These are phyloP conservation scores for Crenichthys baileyi DNA, from an alignment of 2,797 vertebrate species.

Conservation along the genomic window DNA sequence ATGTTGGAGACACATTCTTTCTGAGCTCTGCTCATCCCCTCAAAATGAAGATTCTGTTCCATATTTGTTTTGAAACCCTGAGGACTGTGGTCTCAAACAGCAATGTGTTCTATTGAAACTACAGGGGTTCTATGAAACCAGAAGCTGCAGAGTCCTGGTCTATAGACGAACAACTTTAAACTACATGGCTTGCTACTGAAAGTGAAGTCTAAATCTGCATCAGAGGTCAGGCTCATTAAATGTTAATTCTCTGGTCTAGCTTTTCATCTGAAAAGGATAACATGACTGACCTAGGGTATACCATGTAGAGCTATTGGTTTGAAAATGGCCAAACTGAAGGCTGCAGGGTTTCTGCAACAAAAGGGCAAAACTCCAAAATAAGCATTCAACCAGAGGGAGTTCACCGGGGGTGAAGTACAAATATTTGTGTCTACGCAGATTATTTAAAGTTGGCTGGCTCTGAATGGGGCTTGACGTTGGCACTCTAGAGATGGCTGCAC, in stretches of 20 bases:
- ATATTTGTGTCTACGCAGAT: constrained; percentile 33
- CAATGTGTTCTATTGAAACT: constrained; percentile 61
- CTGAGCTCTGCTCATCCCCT: constrained; percentile 72
- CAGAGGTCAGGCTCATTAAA: not conserved
- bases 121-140: too few species aligned
- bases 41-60: constrained; percentile 70
- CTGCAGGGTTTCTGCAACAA: not conserved
- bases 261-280: not conserved
- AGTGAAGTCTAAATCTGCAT: not conserved
- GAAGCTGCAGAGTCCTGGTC: too few species aligned
- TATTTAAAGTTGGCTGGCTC: constrained; percentile 42
- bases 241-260: not conserved
- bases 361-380: constrained; percentile 12
- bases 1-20: constrained; percentile 67
- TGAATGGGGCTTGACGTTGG: constrained; percentile 10
- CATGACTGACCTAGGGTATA: constrained; percentile 5
- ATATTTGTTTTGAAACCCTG: constrained; percentile 58
- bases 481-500: too few species aligned
- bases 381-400: constrained; percentile 13
- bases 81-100: constrained; percentile 39
- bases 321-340: constrained; percentile 18
- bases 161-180: not conserved
- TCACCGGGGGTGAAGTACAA: constrained; percentile 13
- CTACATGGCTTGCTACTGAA: not conserved
- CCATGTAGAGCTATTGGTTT: constrained; percentile 12